Base-by-base conservation (phyloP, 2,797 vertebrate species). In the Diglossa cyanea region DNA sequence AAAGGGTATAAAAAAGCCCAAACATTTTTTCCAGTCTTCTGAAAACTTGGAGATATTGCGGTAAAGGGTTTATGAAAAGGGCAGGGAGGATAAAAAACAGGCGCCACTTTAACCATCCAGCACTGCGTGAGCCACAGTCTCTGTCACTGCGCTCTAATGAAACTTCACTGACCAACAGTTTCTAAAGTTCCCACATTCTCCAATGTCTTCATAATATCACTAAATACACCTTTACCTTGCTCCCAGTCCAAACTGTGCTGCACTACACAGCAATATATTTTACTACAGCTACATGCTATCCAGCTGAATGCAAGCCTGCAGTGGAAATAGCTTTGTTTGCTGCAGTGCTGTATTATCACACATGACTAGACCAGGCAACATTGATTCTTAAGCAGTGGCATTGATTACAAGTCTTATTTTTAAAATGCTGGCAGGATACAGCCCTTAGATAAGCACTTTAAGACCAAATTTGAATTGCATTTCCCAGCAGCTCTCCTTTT, bases 401-500 rank as follows among this genome's bases (percentile, higher is more conserved):
- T 83, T 88, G 89, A 97, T 94, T 93, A 77, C 61, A 82, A 72
- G n/a, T 80, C 89, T 80, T 68, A 74, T 72, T 96, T 95, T 77
- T 44, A 86, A 92, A 88, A 82, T 68, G 40, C 51, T 95, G 73
- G 30, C 72, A 93, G 79, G 51, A 88, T 84, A 86, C 51, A 89
- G 58, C 44, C 66, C 54, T 88, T 72, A 74, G 48, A 67, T 63
- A 90, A 86, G 90, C 79, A 95, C 80, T 92, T 86, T 79, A 89
- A 65, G 87, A 48, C 42, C 54, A 80, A 93, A 88, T 91, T 66
- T 95, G 91, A 89, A 92, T 87, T 91, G 75, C 57, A 47, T 86
- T 95, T 87, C 94, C 72, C 94, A 90, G 85, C 44, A 96, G 60
- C 58, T 78, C 55, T 86, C 42, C 42, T 85, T 85, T 86, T 86